A percentile compares a stretch with the other conserved stretches of the same genome.
Evolutionary conservation across 1,140 invertebrate species (phyloP).

Genomic region (Ctenoplectra terminalis): DNA sequence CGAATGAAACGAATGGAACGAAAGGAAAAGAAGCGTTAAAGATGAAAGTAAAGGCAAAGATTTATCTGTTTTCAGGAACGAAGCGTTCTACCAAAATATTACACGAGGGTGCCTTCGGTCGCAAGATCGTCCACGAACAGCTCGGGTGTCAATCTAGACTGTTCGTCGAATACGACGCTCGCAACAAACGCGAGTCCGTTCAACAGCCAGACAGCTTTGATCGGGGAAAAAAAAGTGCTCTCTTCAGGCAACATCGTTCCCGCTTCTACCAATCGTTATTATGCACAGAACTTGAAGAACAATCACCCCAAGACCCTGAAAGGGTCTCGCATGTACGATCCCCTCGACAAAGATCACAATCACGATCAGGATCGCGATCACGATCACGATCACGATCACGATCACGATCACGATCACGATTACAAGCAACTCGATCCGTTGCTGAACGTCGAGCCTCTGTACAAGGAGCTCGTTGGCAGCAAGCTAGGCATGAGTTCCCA

Average conservation of each 20-base stretch:
- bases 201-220: constrained; percentile 79
- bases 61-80: constrained; percentile 73
- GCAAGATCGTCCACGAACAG: constrained; percentile 79
- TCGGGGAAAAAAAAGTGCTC: constrained; percentile 65
- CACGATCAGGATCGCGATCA: constrained; percentile 70
- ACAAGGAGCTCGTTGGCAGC: constrained; percentile 12
- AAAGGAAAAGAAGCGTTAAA: background rate
- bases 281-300: constrained; percentile 78
- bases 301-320: constrained; percentile 70
- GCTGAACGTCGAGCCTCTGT: constrained; percentile 59
- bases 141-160: constrained; percentile 84
- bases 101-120: constrained; percentile 75
- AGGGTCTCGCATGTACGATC: constrained; percentile 74
- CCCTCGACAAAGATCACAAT: constrained; percentile 62
- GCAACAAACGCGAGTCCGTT: constrained; percentile 83
- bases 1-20: no score
- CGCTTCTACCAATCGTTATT: constrained; percentile 69
- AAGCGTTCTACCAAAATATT: constrained; percentile 74
- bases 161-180: constrained; percentile 84
- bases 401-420: constrained; percentile 60
- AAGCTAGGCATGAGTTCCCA: constrained; percentile 59
- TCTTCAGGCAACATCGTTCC: constrained; percentile 16
- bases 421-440: constrained; percentile 78
- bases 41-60: no score
- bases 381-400: constrained; percentile 77